Evolutionary conservation across 2,113 vertebrate genomes (phyloP).

Genomic region (Cheirogaleus medius): DNA sequence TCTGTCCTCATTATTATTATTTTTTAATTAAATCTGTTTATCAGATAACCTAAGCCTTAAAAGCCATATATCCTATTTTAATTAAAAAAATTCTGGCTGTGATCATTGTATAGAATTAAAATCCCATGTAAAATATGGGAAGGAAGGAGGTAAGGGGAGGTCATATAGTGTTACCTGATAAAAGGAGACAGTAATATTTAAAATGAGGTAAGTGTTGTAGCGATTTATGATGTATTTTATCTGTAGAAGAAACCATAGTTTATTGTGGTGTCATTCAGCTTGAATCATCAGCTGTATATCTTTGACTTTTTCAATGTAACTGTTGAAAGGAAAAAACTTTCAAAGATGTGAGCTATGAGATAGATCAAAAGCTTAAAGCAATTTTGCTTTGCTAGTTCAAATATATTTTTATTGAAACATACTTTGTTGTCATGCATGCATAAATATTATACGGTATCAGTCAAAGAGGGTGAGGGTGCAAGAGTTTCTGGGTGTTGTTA

Average conservation of each 20-base stretch:
- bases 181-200: conserved; percentile 92
- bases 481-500: conserved; percentile 58
- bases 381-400: conserved; percentile 81
- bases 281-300: conserved; percentile 87
- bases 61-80: conserved; percentile 87
- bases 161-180: conserved; percentile 92
- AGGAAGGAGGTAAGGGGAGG: conserved; percentile 85
- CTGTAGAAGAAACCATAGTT: conserved; percentile 86
- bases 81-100: conserved; percentile 86
- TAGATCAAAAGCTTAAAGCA: conserved; percentile 86
- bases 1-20: conserved; percentile 53
- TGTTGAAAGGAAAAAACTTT: conserved; percentile 87
- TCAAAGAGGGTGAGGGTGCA: conserved; percentile 58
- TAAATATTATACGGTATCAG: conserved; percentile 78
- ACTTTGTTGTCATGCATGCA: conserved; percentile 82
- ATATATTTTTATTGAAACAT: conserved; percentile 82
- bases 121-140: conserved; percentile 89
- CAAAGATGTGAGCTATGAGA: conserved; percentile 82
- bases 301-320: conserved; percentile 84
- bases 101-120: conserved; percentile 88
- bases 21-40: conserved; percentile 84
- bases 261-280: conserved; percentile 87
- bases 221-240: conserved; percentile 92
- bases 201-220: conserved; percentile 91
- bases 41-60: conserved; percentile 87